Base-by-base conservation (phyloP, 2,797 vertebrate genomes). In the Rhabdophis nuchalis region DNA sequence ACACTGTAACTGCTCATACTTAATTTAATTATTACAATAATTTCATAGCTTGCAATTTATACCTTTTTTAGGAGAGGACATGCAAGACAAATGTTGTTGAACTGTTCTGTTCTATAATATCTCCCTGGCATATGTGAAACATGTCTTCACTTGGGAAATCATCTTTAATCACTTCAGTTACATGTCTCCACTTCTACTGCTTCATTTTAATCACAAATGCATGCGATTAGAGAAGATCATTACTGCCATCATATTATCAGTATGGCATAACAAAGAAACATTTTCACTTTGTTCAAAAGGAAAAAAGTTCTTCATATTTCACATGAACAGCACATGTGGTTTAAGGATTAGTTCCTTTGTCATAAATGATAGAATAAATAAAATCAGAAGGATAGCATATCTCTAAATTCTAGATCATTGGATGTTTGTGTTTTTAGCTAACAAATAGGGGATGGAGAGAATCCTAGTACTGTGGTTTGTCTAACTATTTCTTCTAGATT, bases 101-200 rank as follows among this genome's bases (percentile, higher is more conserved):
- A 68, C 41, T 32, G 60, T 86, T 90, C 61, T 20, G n/a, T 58
- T 46, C 72, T 86, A 61, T 52, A 53, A 46, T 23, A 77, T 92
- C 77, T 90, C 29, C 86, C 56, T 90, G 36, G 23, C 52, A 16
- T 87, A 58, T 92, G 85, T 58, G 85, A 92, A 77, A 90, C 87
- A 56, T 50, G 50, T 52, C 82, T 90, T 32, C 88, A 72, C 36
- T 23, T 57, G 89, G 85, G 89, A 77, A 92, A 92, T 77, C 54
- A 90, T 92, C 60, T 52, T 86, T 87, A 92, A 68, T 87, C 85
- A 92, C 14, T 87, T 92, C 72, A 56, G 92, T 90, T 92, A 90
- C 77, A 77, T 57, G 61, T 77, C 61, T 90, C 54, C 8, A 60
- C n/a, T 53, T 72, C 82, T 27, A 25, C 11, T 72, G 85, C 53